Evolutionary conservation across 2,888 invertebrate genomes (phyloP), one percentile per base, ranked within the genome.

Genomic region (Platycnemis pennipes): DNA sequence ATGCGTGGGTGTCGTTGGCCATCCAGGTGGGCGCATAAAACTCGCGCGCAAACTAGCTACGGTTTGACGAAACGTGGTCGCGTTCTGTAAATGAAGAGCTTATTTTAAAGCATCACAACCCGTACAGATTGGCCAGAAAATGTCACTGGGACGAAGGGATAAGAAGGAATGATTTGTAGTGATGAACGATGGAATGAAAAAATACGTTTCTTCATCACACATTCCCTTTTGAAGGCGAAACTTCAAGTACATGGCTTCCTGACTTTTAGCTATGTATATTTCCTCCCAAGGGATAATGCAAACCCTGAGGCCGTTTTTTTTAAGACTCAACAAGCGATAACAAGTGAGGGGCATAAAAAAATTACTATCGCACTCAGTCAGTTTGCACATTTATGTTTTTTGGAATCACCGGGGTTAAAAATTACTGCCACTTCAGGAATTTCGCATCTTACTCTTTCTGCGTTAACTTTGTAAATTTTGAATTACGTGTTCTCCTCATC

Each of bases 61-160:
- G 49, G 88, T 46, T n/a, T 88, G 49, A 49, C 37, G 77, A 49
- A 63, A 91, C 91, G 91, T 91, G 91, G 91, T 16, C 42, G n/a
- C 63, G 44, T 63, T 91, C 63, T 88, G 31, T 1, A 63, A 63
- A 63, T 37, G 26, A 37, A 37, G 11, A 77, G 77, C 31, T 2
- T 0, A 37, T 37, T 77, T 37, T 2, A 8, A 37, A 77, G 11
- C 49, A 49, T 19, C 49, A 16, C 49, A 49, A 16, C 19, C 13
- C 13, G 19, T 49, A 49, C 19, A 49, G 49, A 49, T 49, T 49
- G 49, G 3, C 49, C 49, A 19, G 3, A 11, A 49, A 49, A 49
- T 49, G 49, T 16, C 49, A 49, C 13, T 49, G 49, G 49, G 19
- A 49, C 11, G 49, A 49, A 16, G 1, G 19, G 0, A 2, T 49